A percentile compares a stretch with the other conserved stretches of the same genome.
phyloP scores from a whole-genome alignment of 2,888 invertebrate species.

The Heliothis peltigera region DNA sequence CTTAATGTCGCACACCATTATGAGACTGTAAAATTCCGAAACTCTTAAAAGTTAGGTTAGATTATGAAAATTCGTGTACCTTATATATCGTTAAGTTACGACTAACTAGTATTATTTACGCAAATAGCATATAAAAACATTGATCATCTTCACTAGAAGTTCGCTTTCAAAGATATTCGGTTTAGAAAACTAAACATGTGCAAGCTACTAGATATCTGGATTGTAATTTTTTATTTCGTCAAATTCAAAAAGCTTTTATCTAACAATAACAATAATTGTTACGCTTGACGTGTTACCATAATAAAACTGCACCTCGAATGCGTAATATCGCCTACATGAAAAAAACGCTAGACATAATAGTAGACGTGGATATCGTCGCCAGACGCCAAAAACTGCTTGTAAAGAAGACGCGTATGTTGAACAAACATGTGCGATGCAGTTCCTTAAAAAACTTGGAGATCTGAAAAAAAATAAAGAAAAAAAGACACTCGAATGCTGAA shows the following conservation, averaged over 20 bases:
- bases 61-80: not conserved
- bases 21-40: constrained; percentile 19
- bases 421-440: constrained; percentile 87
- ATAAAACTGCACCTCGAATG: constrained; percentile 18
- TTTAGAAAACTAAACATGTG: no score
- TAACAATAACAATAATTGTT: constrained; percentile 10
- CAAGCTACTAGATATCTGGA: not conserved
- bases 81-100: not conserved
- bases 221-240: not conserved
- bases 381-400: constrained; percentile 70
- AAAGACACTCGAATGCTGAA: constrained; percentile 86
- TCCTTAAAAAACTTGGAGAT: constrained; percentile 85
- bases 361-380: constrained; percentile 26
- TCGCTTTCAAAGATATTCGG: not conserved
- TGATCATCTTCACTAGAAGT: not conserved
- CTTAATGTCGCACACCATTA: constrained; percentile 17
- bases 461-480: constrained; percentile 80
- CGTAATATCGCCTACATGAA: constrained; percentile 38
- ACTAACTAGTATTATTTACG: not conserved
- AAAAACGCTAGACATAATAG: constrained; percentile 27
- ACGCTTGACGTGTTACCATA: constrained; percentile 34
- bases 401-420: constrained; percentile 82
- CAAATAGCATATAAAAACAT: not conserved
- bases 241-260: constrained; percentile 11
- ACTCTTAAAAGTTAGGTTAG: not conserved